These are phyloP conservation scores for Zosterops pallidus DNA, from an alignment of 2,113 vertebrate genomes.

Conservation along the genomic window DNA sequence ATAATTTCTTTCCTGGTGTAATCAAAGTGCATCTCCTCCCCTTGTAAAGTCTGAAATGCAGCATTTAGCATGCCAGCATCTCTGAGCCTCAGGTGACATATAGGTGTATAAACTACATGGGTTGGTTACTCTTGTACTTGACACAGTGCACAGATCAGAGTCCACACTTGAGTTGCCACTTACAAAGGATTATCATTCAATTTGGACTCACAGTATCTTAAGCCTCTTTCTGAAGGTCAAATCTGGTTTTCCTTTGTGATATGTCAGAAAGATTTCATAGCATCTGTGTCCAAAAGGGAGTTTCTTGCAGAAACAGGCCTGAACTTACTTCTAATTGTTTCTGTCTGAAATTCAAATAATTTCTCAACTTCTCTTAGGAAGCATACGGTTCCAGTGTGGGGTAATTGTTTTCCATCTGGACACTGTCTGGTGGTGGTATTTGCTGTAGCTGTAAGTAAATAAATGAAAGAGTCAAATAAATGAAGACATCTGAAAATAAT, in stretches of 20 bases:
- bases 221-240: background rate
- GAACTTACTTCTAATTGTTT: constrained; percentile 1
- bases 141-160: background rate
- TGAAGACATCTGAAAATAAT: constrained; percentile 63
- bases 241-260: background rate
- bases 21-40: background rate
- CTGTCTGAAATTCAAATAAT: background rate
- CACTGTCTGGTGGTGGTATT: constrained; percentile 49
- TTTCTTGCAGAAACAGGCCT: background rate
- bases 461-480: constrained; percentile 61
- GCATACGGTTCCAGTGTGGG: constrained; percentile 32
- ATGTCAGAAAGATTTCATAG: background rate
- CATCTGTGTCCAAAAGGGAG: background rate
- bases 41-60: background rate
- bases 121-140: background rate
- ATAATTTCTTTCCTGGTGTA: background rate
- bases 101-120: background rate
- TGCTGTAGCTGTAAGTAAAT: constrained; percentile 61
- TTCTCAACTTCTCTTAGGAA: constrained; percentile 24
- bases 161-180: constrained; percentile 11
- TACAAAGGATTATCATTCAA: background rate
- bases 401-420: constrained; percentile 64
- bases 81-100: background rate
- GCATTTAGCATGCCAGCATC: background rate
- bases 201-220: background rate